Conservation (phyloP, 2,888 invertebrate genomes). For the Argynnis bischoffii region DNA sequence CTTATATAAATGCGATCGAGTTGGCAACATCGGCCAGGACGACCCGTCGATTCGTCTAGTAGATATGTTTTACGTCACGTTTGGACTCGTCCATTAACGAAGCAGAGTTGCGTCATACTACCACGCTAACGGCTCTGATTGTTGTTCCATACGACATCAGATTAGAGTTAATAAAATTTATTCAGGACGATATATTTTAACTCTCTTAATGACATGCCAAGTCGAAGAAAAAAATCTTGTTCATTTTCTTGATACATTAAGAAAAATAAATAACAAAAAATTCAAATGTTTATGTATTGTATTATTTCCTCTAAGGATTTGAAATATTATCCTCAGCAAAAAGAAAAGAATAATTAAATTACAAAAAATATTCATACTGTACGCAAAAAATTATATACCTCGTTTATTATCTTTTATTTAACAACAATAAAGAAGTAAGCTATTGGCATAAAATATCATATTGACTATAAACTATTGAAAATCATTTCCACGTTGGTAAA, state of each 20-base stretch:
- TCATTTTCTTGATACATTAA: too few species aligned
- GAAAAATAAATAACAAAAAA: too few species aligned
- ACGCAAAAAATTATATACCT: too few species aligned
- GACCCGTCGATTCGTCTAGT: slow-evolving; percentile 23
- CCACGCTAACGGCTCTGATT: slow-evolving; percentile 2
- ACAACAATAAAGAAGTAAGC: too few species aligned
- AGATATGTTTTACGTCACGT: slow-evolving; percentile 24
- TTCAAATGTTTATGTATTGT: too few species aligned
- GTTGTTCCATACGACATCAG: neutral
- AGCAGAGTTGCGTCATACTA: slow-evolving; percentile 12
- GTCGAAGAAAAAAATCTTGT: too few species aligned
- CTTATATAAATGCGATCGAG: slow-evolving; percentile 10
- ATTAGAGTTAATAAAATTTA: neutral
- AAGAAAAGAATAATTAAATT: too few species aligned
- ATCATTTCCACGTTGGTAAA: neutral
- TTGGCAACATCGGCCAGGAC: slow-evolving; percentile 8
- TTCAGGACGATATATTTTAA: neutral
- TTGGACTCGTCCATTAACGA: slow-evolving; percentile 19
- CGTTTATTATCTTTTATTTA: too few species aligned
- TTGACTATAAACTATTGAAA: neutral
- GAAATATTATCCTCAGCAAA: too few species aligned
- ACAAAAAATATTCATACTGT: too few species aligned
- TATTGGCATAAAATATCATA: too few species aligned
- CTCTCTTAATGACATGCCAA: neutral
- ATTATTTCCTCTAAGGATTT: too few species aligned